Evolutionary conservation across 2,888 invertebrate genomes (phyloP), one percentile per base, ranked within the genome.

Genomic region (Pseudococcus jackbeardsleyi): DNA sequence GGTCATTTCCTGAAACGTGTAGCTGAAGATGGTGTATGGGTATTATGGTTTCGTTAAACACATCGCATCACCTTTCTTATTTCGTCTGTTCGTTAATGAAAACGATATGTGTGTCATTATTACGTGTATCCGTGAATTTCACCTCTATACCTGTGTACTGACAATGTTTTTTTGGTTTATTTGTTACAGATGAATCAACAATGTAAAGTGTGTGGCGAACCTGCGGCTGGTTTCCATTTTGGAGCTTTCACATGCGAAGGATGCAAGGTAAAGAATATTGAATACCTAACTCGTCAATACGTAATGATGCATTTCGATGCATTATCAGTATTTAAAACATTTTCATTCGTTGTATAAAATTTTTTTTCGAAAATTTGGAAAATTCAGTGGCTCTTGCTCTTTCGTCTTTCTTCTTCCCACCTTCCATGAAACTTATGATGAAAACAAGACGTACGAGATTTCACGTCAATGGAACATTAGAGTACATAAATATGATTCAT

Each of bases 231-330:
- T 90, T 98, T 97, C 93, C 97, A 98, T 92, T 98, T 97, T 92
- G 97, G 98, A 88, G 97, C 97, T 89, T 98, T 98, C 92, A 98
- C 97, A 86, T 98, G 98, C 92, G 97, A 97, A 93, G 98, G 98
- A 91, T 98, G 97, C 93, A 98, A 98, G 96, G 97, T 97, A 93
- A 94, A 17, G 48, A 26, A 64, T 64, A 64, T 15, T 50, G 15
- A 54, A 5, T 54, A 7, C n/a, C n/a, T 42, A 39, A 39, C 39
- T n/a, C n/a, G n/a, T n/a, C n/a, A n/a, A n/a, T n/a, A 39, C 3
- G 39, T 39, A 39, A 6, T 39, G 3, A 39, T 39, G 39, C 39
- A 3, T 39, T 39, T 39, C 39, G 39, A 39, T 3, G 48, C 12
- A n/a, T n/a, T n/a, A n/a, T n/a, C n/a, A n/a, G 26, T 33, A 33